These are phyloP conservation scores for Ruditapes philippinarum DNA, from an alignment of 1,140 invertebrate genomes.

Conservation along the genomic window DNA sequence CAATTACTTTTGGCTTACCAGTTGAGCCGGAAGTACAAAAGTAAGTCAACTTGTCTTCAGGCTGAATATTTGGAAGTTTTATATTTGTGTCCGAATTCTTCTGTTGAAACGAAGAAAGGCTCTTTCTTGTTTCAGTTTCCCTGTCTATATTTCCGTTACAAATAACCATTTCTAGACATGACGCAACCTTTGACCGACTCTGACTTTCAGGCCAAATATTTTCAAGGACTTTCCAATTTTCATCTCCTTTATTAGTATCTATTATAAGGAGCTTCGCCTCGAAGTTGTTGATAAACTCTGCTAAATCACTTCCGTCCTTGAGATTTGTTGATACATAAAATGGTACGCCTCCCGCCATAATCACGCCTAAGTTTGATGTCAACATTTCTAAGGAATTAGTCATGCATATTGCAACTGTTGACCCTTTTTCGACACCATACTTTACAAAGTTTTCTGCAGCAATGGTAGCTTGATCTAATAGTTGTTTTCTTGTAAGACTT, in stretches of 20 bases:
- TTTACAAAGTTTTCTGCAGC: too few relatives aligned
- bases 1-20: constrained; percentile 25
- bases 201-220: too few relatives aligned
- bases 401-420: background rate
- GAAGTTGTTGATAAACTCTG: background rate
- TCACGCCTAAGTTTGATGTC: background rate
- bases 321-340: background rate
- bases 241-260: background rate
- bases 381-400: constrained; percentile 28
- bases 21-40: constrained; percentile 29
- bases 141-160: background rate
- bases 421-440: constrained; percentile 25
- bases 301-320: constrained; percentile 19
- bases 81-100: background rate
- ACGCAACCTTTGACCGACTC: too few relatives aligned
- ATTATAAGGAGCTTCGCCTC: constrained; percentile 12
- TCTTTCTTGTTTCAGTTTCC: background rate
- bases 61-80: background rate
- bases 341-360: constrained; percentile 20
- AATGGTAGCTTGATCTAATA: background rate
- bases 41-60: constrained; percentile 7
- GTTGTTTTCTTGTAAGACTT: background rate
- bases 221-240: background rate
- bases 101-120: background rate
- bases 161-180: background rate